Conservation (phyloP, 2,888 invertebrate genomes). For the Parnassius glacialis region DNA sequence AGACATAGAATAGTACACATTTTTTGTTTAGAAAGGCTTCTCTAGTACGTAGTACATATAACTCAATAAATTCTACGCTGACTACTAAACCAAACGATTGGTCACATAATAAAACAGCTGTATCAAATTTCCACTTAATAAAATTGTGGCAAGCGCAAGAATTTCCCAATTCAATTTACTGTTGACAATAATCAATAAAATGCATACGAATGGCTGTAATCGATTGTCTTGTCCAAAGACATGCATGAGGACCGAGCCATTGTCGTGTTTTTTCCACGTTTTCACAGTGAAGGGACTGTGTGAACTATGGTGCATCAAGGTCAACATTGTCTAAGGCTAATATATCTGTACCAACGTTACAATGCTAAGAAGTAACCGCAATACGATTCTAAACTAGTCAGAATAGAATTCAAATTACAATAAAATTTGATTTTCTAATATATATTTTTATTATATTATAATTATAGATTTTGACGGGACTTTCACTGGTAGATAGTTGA, state of each 20-base stretch:
- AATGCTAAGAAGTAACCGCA: slow-evolving; percentile 35
- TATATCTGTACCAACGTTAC: slow-evolving; percentile 43
- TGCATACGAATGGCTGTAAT: slow-evolving; percentile 68
- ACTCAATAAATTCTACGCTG: too few species aligned
- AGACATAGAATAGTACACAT: too few species aligned
- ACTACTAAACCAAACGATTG: too few species aligned
- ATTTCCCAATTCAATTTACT: slow-evolving; percentile 65
- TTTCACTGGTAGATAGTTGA: too few species aligned
- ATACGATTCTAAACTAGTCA: slow-evolving; percentile 24
- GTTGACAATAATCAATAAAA: slow-evolving; percentile 75
- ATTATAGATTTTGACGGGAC: too few species aligned
- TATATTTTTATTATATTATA: too few species aligned
- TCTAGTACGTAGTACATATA: too few species aligned
- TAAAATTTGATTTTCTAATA: slow-evolving; percentile 14
- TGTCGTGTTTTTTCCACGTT: slow-evolving; percentile 76
- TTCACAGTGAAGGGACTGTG: slow-evolving; percentile 78
- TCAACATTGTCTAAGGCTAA: slow-evolving; percentile 69
- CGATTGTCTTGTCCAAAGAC: slow-evolving; percentile 72
- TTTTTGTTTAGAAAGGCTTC: too few species aligned
- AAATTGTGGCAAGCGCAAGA: too few species aligned
- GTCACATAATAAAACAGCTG: background rate
- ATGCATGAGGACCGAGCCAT: slow-evolving; percentile 66
- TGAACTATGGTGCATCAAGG: slow-evolving; percentile 72
- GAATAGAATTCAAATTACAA: slow-evolving; percentile 30
- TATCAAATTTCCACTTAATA: slow-evolving; percentile 12